These are phyloP conservation scores for Poecile atricapillus DNA, from an alignment of 2,113 vertebrate species.

Conservation along the genomic window DNA sequence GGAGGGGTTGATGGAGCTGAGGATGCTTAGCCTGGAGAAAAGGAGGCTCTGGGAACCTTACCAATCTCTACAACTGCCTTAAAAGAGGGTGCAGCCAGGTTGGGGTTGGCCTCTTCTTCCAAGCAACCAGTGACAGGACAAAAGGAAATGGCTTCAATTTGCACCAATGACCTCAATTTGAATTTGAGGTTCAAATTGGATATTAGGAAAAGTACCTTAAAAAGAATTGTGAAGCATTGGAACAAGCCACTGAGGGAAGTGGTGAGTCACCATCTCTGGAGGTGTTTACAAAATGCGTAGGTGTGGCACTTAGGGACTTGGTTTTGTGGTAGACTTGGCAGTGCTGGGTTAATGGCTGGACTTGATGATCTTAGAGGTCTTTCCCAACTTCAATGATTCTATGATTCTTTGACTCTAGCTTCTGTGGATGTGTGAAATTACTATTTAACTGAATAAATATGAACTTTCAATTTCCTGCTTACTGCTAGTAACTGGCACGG, in stretches of 20 bases:
- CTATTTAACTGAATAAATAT: background rate
- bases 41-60: background rate
- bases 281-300: background rate
- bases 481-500: background rate
- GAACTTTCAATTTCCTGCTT: background rate
- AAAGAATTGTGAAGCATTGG: background rate
- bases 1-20: background rate
- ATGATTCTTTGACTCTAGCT: background rate
- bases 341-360: background rate
- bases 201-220: background rate
- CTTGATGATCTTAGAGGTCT: background rate
- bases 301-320: background rate
- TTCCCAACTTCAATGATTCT: background rate
- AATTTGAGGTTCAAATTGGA: background rate
- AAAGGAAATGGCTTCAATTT: background rate
- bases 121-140: background rate
- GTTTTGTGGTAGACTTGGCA: background rate
- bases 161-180: background rate
- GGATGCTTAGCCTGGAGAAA: background rate
- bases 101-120: background rate
- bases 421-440: background rate
- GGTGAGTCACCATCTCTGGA: background rate
- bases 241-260: background rate
- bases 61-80: background rate
- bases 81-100: background rate